These are phyloP conservation scores for Sitophilus oryzae DNA, from an alignment of 1,140 invertebrate species.

Conservation along the genomic window DNA sequence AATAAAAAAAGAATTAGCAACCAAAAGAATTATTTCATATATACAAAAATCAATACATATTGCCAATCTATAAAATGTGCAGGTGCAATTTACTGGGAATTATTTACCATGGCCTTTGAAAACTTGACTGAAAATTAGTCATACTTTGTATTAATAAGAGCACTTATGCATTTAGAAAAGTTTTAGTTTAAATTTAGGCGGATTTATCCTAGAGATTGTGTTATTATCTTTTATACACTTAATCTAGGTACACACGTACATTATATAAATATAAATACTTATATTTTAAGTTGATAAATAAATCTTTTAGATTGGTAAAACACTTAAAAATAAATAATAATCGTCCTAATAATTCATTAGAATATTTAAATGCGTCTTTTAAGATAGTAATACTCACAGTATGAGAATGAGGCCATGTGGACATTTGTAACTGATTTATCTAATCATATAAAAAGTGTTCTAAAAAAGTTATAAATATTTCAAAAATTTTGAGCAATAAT, in stretches of 20 bases:
- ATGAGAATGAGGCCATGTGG: no score
- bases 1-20: no score
- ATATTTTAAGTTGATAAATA: background rate
- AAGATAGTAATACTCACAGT: background rate
- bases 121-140: no score
- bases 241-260: background rate
- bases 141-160: no score
- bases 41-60: no score
- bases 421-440: no score
- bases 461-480: constrained; percentile 8
- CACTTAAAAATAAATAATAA: constrained; percentile 1
- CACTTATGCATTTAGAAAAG: constrained; percentile 3
- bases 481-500: constrained; percentile 20
- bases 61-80: background rate
- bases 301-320: constrained; percentile 1
- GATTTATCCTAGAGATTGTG: background rate
- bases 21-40: no score
- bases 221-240: background rate
- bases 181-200: background rate
- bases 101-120: constrained; percentile 1
- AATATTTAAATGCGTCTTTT: constrained; percentile 9
- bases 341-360: constrained; percentile 1
- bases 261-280: background rate
- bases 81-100: background rate
- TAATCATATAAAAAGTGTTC: no score